Evolutionary conservation across 1,140 invertebrate genomes (phyloP), one percentile per base, ranked within the genome.

Genomic region (Papilio helenus): DNA sequence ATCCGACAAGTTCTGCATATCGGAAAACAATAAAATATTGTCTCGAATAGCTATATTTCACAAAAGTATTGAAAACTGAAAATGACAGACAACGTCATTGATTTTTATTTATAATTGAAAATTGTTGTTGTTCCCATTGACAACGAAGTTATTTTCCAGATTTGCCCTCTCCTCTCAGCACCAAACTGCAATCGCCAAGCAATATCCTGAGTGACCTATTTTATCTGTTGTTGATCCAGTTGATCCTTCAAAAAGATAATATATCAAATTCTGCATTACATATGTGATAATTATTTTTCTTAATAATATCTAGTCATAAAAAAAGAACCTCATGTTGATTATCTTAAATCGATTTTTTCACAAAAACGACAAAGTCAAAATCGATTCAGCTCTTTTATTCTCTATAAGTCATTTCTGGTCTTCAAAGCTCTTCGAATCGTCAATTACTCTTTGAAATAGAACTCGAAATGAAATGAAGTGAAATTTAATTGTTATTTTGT

Each of bases 1-100:
- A 74, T 87, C 83, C 29, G 88, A 90, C 73, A 84, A 44, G 46
- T 87, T 85, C 20, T 89, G 80, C 87, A 90, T 89, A 81, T 78
- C 2, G 14, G n/a, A 72, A 44, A n/a, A 14, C 18, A 72, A 42
- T 39, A 29, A 42, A 72, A 72, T 44, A 44, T 72, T 39, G 8
- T 72, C 14, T 29, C 26, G 14, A 68, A 68, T 68, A 34, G 1
- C 14, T 16, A 29, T 16, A 29, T 16, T 68, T 68, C 61, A 68
- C 18, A 55, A 20, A 20, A 55, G 5, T 18, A n/a, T 18, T 55
- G 18, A n/a, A 55, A 55, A 46, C 14, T 46, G 44, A 55, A 55
- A 55, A 20, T 55, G 51, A 55, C n/a, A 2, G 51, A 55, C 7
- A 18, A 61, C 20, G 58, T 29, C 10, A 26, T 61, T 61, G 12